phyloP scores from a whole-genome alignment of 2,888 invertebrate genomes.

The Ametastegia equiseti region DNA sequence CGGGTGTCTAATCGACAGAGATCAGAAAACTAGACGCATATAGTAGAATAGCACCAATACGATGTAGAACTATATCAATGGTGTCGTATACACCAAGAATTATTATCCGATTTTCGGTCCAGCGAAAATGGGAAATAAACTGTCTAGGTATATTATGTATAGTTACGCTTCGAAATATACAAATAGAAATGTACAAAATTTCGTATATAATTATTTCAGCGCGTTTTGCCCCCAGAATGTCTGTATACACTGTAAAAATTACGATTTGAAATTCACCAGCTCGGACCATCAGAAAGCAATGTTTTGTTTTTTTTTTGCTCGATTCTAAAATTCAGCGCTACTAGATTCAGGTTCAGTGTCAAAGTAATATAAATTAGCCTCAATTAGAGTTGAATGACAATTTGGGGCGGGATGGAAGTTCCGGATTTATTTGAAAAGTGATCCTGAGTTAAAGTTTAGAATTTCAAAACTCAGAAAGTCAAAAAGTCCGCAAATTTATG shows the following conservation, averaged over 20 bases:
- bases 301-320: no score
- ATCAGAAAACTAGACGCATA: conserved; percentile 5
- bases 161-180: conserved; percentile 4
- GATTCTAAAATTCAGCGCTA: no score
- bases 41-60: background rate
- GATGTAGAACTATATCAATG: background rate
- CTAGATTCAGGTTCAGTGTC: no score
- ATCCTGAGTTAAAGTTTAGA: no score
- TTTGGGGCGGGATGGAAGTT: no score
- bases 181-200: background rate
- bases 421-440: no score
- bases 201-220: background rate
- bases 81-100: background rate
- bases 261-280: no score
- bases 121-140: conserved; percentile 66
- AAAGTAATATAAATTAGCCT: no score
- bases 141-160: background rate
- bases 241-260: background rate
- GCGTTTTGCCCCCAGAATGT: background rate
- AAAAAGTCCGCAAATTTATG: no score
- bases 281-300: no score
- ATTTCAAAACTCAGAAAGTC: no score
- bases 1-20: background rate
- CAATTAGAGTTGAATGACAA: no score
- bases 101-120: conserved; percentile 65